phyloP scores from a whole-genome alignment of 2,888 invertebrate species.

The Helleia helle region DNA sequence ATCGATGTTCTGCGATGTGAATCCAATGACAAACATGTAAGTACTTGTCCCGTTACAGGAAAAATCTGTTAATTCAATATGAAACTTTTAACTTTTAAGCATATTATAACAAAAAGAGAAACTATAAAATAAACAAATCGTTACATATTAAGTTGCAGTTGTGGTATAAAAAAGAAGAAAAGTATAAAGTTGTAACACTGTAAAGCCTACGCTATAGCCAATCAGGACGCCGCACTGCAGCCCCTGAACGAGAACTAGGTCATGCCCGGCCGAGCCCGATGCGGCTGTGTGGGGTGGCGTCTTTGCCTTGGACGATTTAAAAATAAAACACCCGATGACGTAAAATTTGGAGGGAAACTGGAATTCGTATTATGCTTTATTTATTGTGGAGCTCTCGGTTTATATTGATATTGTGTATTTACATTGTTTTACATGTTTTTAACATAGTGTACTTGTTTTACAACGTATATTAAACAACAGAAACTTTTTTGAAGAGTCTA shows the following conservation, averaged over 20 bases:
- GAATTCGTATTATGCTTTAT: neutral
- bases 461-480: too few relatives aligned
- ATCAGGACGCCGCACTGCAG: slow-evolving; percentile 38
- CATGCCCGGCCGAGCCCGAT: slow-evolving; percentile 27
- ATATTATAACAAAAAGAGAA: too few relatives aligned
- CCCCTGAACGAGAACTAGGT: slow-evolving; percentile 30
- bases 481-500: too few relatives aligned
- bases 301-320: slow-evolving; percentile 13
- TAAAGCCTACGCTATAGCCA: slow-evolving; percentile 22
- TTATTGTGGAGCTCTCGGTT: slow-evolving; percentile 3
- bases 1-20: too few relatives aligned
- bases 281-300: slow-evolving; percentile 17
- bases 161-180: slow-evolving; percentile 2
- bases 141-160: too few relatives aligned
- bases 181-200: neutral
- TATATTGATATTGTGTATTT: slow-evolving; percentile 5
- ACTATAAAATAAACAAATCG: too few relatives aligned
- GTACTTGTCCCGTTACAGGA: too few relatives aligned
- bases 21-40: too few relatives aligned
- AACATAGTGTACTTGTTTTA: too few relatives aligned
- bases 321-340: slow-evolving; percentile 11
- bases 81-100: too few relatives aligned
- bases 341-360: slow-evolving; percentile 9
- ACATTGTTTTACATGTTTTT: too few relatives aligned
- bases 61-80: too few relatives aligned